phyloP scores from a whole-genome alignment of 2,113 vertebrate genomes.

The Urocynchramus pylzowi region DNA sequence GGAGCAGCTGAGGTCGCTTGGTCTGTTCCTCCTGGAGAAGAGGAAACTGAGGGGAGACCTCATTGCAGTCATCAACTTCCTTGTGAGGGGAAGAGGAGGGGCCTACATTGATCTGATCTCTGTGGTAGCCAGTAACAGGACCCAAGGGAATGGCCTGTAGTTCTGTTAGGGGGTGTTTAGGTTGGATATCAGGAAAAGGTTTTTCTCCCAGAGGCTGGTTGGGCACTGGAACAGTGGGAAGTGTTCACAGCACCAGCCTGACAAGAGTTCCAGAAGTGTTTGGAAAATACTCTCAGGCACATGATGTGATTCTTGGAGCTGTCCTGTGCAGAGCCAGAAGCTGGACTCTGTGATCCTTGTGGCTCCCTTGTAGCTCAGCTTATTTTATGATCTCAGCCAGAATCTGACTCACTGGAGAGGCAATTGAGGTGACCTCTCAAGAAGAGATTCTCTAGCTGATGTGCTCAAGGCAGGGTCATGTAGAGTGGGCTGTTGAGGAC shows the following conservation, averaged over 20 bases:
- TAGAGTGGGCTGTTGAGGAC: background rate
- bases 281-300: background rate
- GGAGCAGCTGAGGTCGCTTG: background rate
- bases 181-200: too few relatives aligned
- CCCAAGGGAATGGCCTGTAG: rapidly evolving
- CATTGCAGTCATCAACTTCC: background rate
- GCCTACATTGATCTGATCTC: background rate
- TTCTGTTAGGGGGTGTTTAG: background rate
- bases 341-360: background rate
- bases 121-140: background rate
- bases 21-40: background rate
- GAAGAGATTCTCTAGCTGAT: background rate
- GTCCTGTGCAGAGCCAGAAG: background rate
- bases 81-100: background rate
- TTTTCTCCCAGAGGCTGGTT: background rate
- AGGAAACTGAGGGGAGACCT: background rate
- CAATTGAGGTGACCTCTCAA: background rate
- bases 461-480: background rate
- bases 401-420: background rate
- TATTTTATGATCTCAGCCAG: background rate
- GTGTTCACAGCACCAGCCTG: background rate
- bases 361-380: background rate
- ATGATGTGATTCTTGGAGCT: background rate
- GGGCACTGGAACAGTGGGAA: background rate
- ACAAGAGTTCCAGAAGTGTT: background rate